A percentile compares a stretch with the other conserved stretches of the same genome.
Conservation (phyloP, 2,797 vertebrate species). For the Apogon talboti region DNA sequence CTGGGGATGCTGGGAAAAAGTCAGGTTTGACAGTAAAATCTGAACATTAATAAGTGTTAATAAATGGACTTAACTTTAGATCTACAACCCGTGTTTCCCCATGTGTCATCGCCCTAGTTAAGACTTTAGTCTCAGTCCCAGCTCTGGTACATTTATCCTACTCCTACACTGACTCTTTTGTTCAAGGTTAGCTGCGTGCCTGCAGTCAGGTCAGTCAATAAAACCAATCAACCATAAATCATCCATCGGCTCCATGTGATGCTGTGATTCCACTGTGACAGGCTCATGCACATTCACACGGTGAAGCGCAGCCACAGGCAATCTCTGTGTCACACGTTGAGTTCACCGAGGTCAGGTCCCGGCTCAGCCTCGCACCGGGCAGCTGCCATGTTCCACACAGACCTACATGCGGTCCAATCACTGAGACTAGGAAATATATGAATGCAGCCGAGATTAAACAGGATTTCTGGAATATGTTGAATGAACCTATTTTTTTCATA, state of each 20-base stretch:
- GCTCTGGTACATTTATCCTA: background rate
- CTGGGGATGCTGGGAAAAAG: no score
- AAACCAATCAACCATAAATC: slow-evolving; percentile 49
- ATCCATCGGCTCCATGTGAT: slow-evolving; percentile 17
- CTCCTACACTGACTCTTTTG: slow-evolving; percentile 5
- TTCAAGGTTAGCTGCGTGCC: slow-evolving; percentile 42
- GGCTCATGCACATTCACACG: slow-evolving; percentile 23
- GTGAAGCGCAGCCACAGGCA: slow-evolving; percentile 27
- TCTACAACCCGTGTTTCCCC: no score
- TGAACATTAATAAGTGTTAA: no score
- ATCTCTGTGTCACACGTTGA: background rate
- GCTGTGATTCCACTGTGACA: slow-evolving; percentile 17
- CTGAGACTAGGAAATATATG: background rate
- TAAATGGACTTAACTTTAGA: no score
- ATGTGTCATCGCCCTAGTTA: no score
- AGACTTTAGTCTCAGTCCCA: background rate
- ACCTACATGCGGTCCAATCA: background rate
- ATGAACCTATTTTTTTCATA: background rate
- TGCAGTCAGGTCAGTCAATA: slow-evolving; percentile 64
- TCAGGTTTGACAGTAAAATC: no score
- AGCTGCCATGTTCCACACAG: slow-evolving; percentile 5
- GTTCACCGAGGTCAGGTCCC: background rate
- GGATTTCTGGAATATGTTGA: background rate
- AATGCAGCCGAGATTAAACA: background rate
- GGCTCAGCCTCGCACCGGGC: slow-evolving; percentile 16